Evolutionary conservation across 2,888 invertebrate species (phyloP).

Genomic region (Thereva nobilitata): DNA sequence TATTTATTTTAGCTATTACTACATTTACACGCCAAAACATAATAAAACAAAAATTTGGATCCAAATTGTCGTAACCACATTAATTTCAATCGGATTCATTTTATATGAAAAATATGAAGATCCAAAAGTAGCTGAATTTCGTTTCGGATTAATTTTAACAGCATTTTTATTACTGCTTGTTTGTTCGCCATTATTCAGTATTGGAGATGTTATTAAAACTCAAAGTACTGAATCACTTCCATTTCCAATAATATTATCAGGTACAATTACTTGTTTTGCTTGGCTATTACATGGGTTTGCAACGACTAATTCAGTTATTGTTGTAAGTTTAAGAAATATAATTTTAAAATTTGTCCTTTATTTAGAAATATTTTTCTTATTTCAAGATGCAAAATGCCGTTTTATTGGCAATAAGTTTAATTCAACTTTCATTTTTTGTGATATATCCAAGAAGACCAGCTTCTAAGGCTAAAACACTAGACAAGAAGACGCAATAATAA

Average conservation of each 20-base stretch:
- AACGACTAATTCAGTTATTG: conserved; percentile 51
- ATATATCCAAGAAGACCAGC: conserved; percentile 67
- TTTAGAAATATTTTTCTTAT: conserved; percentile 33
- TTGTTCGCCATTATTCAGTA: conserved; percentile 70
- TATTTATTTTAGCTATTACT: conserved; percentile 70
- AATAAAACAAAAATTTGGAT: conserved; percentile 63
- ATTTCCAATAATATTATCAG: conserved; percentile 83
- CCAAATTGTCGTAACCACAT: conserved; percentile 63
- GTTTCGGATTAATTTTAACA: conserved; percentile 74
- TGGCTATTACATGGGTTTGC: conserved; percentile 56
- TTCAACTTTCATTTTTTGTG: conserved; percentile 70
- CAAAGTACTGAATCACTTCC: conserved; percentile 86
- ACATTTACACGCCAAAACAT: conserved; percentile 63
- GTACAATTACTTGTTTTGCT: conserved; percentile 67
- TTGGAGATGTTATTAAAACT: conserved; percentile 75
- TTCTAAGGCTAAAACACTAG: neutral
- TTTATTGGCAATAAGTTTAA: conserved; percentile 63
- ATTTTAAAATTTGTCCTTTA: neutral
- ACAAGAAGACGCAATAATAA: conserved; percentile 11
- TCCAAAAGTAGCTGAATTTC: conserved; percentile 66
- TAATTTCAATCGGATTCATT: conserved; percentile 64
- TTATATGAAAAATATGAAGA: conserved; percentile 70
- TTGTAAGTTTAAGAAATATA: conserved; percentile 47
- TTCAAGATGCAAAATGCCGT: conserved; percentile 75
- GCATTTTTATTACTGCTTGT: conserved; percentile 68